Base-by-base conservation (phyloP, 2,113 vertebrate genomes). In the Catharus minimus region DNA sequence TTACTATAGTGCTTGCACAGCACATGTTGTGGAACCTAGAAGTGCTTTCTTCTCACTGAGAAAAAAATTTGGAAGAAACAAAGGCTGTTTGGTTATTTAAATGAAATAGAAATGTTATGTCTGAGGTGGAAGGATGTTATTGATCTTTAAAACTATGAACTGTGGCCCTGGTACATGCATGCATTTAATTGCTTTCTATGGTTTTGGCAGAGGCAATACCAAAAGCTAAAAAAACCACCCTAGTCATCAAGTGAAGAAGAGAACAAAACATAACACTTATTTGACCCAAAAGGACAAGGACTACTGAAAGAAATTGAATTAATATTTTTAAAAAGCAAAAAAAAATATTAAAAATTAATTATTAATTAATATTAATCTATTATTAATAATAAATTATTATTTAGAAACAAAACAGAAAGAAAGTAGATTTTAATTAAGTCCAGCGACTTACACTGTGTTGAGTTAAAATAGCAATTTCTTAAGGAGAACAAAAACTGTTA, bases 211-310 rank as follows among this genome's bases (percentile, higher is more conserved):
- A 49, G 20, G 46, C 18, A 50, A 9, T 50, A 46, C 9, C 61
- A 46, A 78, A 93, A 82, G 9, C 7, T n/a, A 9, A 55, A 44
- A 50, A 64, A 56, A 47, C 20, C 4, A 0, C 11, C 27, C 27
- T 87, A 43, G 65, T 58, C 1, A 10, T 46, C 28, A 86, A 43
- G 3, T 38, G 26, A 52, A 77, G 22, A 91, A 49, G 3, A 66
- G 24, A 66, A 49, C 0, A 71, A 87, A 65, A 24, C 5, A 8
- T 53, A 69, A 21, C 13, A 41, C 5, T 44, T 53, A 20, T 13
- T 44, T 53, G 4, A 17, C 3, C 2, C 47, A 32, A 66, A 74
- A 58, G 0, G 9, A 49, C 7, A 74, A 58, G 0, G 9, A 49
- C 7, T 39, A 1, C 21, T 81, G 30, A 65, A 90, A 77, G 10